Conservation (phyloP, 2,797 vertebrate genomes). For the Tinamus major region DNA sequence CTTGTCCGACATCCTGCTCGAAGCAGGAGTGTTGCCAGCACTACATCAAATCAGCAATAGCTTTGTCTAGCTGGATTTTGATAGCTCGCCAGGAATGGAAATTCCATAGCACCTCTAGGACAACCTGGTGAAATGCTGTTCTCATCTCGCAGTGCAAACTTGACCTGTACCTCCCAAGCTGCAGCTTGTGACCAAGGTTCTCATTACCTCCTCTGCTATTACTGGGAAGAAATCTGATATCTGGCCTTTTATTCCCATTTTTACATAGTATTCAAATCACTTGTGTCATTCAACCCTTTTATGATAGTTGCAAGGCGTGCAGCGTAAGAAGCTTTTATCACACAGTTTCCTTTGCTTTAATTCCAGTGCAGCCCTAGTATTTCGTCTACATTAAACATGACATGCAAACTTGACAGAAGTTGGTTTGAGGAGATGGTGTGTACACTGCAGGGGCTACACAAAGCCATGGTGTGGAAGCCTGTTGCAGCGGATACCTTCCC, state of each 20-base stretch:
- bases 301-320: background rate
- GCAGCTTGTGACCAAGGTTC: background rate
- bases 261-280: background rate
- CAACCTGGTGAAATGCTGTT: background rate
- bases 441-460: background rate
- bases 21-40: background rate
- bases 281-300: background rate
- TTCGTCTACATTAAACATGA: background rate
- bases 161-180: background rate
- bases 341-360: background rate
- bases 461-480: accelerated
- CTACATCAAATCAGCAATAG: background rate
- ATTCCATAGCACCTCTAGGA: background rate
- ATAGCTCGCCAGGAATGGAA: background rate
- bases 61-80: background rate
- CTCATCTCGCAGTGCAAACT: background rate
- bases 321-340: background rate
- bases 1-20: background rate
- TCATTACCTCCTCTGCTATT: background rate
- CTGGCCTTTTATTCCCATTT: background rate
- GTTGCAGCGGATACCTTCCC: background rate
- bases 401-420: background rate
- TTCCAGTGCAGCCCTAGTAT: background rate
- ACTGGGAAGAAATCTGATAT: background rate
- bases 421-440: background rate